Base-by-base conservation (phyloP, 2,113 vertebrate genomes). In the Ptilonorhynchus violaceus region DNA sequence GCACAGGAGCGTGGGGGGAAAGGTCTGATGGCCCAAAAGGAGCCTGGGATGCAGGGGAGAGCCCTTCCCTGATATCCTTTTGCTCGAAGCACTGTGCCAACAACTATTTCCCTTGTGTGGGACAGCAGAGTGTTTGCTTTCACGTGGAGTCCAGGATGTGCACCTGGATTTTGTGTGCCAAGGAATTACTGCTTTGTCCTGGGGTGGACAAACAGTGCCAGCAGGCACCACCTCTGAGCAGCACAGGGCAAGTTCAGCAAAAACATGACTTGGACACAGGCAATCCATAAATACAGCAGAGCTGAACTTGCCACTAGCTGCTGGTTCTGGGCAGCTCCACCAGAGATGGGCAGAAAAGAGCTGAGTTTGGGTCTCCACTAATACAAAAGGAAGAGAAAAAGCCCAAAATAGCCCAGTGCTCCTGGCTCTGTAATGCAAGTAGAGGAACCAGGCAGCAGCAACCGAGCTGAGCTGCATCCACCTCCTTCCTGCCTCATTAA, bases 401-500 rank as follows among this genome's bases (percentile, higher is more conserved):
- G 44, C 49, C 60, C 76, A 49, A 59, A 94, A 73, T 12, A 81
- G 46, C 31, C 67, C 74, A 27, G 25, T 2, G 5, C 47, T 94
- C 33, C 63, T 21, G 58, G 35, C 10, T 60, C 55, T 27, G 60
- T 30, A 72, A 64, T 1, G 41, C 63, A 79, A 56, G 74, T 35
- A 92, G 55, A 85, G 22, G 67, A 82, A 60, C 5, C 21, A 56
- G n/a, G 86, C 63, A 82, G 85, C 49, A 59, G 63, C 0, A 0
- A 14, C 58, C 3, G 6, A 64, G 84, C 69, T 5, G 7, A 66
- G 85, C 47, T 58, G 47, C 55, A 13, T 5, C 46, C n/a, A 11
- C 33, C 70, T 50, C 70, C 55, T 24, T 82, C 39, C 64, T 76
- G 82, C 70, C 75, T 97, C 97, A 98, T 98, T 96, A 98, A 98